A percentile compares a stretch with the other conserved stretches of the same genome.
Conservation (phyloP, 2,113 vertebrate genomes). For the Tamias sibiricus region DNA sequence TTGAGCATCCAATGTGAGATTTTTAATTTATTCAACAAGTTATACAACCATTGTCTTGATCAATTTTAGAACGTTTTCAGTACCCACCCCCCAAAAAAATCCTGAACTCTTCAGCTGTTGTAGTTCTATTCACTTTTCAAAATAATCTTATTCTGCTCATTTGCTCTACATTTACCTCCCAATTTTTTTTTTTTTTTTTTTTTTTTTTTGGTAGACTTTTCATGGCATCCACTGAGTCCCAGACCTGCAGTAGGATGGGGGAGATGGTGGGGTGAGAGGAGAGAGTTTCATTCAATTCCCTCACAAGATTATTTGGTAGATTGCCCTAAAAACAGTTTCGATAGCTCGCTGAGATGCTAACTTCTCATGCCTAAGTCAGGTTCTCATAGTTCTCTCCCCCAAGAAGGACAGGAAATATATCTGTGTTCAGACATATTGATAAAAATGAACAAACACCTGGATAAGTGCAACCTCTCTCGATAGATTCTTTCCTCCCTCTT, state of each 20-base stretch:
- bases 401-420: background rate
- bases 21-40: conserved; percentile 9
- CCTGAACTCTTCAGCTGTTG: background rate
- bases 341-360: background rate
- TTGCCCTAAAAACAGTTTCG: background rate
- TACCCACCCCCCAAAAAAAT: background rate
- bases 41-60: background rate
- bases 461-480: background rate
- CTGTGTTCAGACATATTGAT: background rate
- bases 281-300: background rate
- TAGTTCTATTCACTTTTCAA: background rate
- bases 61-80: conserved; percentile 1
- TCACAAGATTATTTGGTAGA: background rate
- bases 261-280: background rate
- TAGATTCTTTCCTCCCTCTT: background rate
- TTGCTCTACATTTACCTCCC: background rate
- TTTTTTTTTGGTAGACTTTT: background rate
- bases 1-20: background rate
- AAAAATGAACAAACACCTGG: background rate
- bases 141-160: background rate
- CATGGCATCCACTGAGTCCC: background rate
- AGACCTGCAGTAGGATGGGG: background rate
- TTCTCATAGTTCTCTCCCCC: background rate
- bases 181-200: too few species aligned
- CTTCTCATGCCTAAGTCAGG: background rate